phyloP scores from a whole-genome alignment of 2,888 invertebrate species.

The Heliconius erato region DNA sequence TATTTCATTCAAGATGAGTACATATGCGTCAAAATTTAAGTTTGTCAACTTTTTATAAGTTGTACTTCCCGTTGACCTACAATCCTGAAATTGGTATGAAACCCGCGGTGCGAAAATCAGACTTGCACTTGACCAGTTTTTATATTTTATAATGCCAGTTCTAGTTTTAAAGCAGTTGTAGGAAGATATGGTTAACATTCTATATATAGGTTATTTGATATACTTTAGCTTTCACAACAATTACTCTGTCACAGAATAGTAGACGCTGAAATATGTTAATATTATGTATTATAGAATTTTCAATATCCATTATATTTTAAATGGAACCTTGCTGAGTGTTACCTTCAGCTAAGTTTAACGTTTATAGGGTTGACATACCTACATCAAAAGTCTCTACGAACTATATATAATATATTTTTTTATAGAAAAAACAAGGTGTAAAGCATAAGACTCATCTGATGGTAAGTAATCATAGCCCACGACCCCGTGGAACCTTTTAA shows the following conservation, averaged over 20 bases:
- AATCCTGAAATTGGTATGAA: too few relatives aligned
- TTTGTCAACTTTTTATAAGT: too few relatives aligned
- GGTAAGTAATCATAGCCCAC: too few relatives aligned
- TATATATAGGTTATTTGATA: slow-evolving; percentile 56
- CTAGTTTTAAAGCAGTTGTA: background rate
- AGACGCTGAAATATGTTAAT: slow-evolving; percentile 14
- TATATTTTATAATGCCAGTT: slow-evolving; percentile 9
- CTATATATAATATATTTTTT: too few relatives aligned
- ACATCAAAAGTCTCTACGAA: background rate
- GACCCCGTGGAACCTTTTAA: too few relatives aligned
- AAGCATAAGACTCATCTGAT: too few relatives aligned
- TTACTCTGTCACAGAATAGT: slow-evolving; percentile 57
- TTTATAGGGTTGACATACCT: background rate
- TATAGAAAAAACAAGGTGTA: too few relatives aligned
- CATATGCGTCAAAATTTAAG: too few relatives aligned
- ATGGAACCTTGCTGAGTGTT: background rate
- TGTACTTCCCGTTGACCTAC: too few relatives aligned
- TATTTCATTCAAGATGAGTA: too few relatives aligned
- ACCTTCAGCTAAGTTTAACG: background rate
- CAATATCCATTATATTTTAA: slow-evolving; percentile 8
- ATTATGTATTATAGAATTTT: slow-evolving; percentile 9
- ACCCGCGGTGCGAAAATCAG: too few relatives aligned
- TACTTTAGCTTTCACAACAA: slow-evolving; percentile 80
- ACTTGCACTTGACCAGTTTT: too few relatives aligned
- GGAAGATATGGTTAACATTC: background rate